Percentiles rank a stretch among this genome's conserved stretches.
Evolutionary conservation across 2,888 invertebrate species (phyloP).

Genomic region (Diloba caeruleocephala): DNA sequence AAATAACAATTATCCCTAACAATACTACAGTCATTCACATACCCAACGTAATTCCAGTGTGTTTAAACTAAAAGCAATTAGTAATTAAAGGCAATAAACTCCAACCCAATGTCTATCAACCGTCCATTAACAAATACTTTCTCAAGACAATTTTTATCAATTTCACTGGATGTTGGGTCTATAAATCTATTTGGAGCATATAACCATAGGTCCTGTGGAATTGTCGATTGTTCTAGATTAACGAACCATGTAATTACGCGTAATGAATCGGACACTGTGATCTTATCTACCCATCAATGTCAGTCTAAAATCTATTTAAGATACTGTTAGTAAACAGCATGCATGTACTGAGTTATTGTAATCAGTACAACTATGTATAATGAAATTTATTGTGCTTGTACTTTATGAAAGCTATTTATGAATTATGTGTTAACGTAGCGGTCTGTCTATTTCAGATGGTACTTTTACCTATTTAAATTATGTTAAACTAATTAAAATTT

Average conservation of each 20-base stretch:
- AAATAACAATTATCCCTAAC: conserved; percentile 13
- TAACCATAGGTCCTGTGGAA: conserved; percentile 71
- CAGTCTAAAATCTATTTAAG: conserved; percentile 80
- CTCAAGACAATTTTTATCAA: conserved; percentile 66
- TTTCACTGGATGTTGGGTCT: conserved; percentile 67
- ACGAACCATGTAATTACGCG: conserved; percentile 86
- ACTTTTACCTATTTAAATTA: no score
- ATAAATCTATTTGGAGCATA: conserved; percentile 67
- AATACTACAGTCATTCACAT: conserved; percentile 33
- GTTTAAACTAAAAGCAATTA: conserved; percentile 35
- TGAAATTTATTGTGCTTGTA: no score
- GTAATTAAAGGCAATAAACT: conserved; percentile 51
- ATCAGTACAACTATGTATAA: conserved; percentile 23
- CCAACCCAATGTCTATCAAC: conserved; percentile 33
- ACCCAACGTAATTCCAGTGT: conserved; percentile 40
- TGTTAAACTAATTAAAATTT: no score
- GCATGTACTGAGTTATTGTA: conserved; percentile 47
- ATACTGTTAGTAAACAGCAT: conserved; percentile 60
- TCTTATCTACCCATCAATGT: conserved; percentile 83
- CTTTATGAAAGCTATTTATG: no score
- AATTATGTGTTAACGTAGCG: no score
- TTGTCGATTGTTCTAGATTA: conserved; percentile 85
- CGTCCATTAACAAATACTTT: conserved; percentile 53
- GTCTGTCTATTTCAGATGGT: no score
- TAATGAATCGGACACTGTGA: conserved; percentile 81